Base-by-base conservation (phyloP, 2,797 vertebrate genomes). In the Phataginus tetradactyla region DNA sequence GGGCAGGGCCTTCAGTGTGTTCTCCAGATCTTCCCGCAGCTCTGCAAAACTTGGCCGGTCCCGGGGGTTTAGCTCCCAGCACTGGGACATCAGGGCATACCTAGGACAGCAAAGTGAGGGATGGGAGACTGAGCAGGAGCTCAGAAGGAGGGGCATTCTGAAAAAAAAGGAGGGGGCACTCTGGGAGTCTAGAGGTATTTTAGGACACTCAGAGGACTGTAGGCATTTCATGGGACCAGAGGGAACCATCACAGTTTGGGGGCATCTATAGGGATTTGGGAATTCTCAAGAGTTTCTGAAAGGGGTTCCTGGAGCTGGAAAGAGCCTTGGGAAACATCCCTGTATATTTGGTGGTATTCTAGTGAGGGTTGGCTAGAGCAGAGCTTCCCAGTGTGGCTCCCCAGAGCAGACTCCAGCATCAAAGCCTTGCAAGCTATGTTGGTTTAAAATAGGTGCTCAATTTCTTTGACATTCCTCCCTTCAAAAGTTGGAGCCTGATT, bases 11-110 rank as follows among this genome's bases (percentile, higher is more conserved):
- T 99, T 99, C 0, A 99, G 98, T 17, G 99, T 98, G 57, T 99
- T 99, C 97, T 99, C 99, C 91, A 99, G 98, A 97, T 99, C 99
- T 18, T 98, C 98, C 92, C 99, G 97, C 86, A 99, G 98, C 11
- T 98, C 97, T 96, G 99, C 98, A 4, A 99, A 99, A 1, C 98
- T 98, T 0, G 99, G 99, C 0, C 99, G 98, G 53, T 99, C 99
- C 71, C 99, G 99, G 0, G 99, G 99, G 95, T 99, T 99, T 97
- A 99, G 98, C 39, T 99, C 98, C 99, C 99, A 99, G 98, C 99
- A 99, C 95, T 98, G 99, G 90, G 98, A 99, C 99, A 99, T 99
- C 96, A 99, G 97, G 57, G 98, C 95, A 37, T 99, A 99, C 95
- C 99, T 99, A 97, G 10, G 93, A n/a, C 64, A 75, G 69, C 72